phyloP scores from a whole-genome alignment of 2,113 vertebrate genomes.

The Cricetomys ansorgei region DNA sequence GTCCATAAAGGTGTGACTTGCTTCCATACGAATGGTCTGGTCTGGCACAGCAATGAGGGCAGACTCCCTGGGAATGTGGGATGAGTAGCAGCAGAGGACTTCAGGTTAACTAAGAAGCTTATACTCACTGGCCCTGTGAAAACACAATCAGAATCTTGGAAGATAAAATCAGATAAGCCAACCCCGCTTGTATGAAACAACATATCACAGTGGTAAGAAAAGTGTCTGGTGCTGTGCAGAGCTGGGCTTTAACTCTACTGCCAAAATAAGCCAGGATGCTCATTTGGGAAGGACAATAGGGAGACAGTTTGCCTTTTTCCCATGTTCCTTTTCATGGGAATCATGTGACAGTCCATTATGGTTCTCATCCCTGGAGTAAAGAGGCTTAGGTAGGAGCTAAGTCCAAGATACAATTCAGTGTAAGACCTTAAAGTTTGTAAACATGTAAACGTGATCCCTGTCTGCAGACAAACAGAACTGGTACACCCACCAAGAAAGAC shows the following conservation, averaged over 20 bases:
- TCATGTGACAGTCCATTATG: neutral
- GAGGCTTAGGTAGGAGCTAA: neutral
- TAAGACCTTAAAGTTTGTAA: slow-evolving; percentile 11
- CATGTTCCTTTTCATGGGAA: neutral
- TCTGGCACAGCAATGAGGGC: neutral
- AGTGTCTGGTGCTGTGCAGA: neutral
- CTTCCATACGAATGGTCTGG: neutral
- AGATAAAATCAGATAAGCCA: neutral
- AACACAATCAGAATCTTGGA: neutral
- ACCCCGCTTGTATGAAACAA: neutral
- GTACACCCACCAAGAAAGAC: neutral
- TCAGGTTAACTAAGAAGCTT: neutral
- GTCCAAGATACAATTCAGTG: neutral
- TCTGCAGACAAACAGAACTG: neutral
- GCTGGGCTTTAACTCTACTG: neutral
- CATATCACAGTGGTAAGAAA: neutral
- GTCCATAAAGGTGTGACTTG: neutral
- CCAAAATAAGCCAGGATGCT: neutral
- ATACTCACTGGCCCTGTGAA: neutral
- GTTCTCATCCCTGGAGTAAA: neutral
- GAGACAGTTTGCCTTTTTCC: neutral
- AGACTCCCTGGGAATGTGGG: neutral
- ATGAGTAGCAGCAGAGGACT: neutral
- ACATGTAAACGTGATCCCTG: neutral
- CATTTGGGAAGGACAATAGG: neutral